Evolutionary conservation across 2,888 invertebrate genomes (phyloP).

Genomic region (Clivina fossor): DNA sequence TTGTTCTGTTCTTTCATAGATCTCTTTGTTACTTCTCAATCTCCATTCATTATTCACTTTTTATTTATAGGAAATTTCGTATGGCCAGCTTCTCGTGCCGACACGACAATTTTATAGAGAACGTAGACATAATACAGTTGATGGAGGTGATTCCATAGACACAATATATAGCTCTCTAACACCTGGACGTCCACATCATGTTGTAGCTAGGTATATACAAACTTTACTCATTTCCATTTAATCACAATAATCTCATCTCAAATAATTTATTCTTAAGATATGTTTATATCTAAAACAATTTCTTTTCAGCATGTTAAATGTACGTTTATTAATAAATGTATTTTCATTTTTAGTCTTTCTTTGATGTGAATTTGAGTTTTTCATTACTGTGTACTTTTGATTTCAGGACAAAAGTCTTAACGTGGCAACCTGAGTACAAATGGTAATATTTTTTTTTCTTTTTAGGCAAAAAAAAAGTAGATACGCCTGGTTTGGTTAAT

Average conservation of each 20-base stretch:
- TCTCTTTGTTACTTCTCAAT: no score
- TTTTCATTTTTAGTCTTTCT: conserved; percentile 19
- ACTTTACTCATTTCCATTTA: conserved; percentile 10
- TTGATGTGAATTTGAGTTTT: conserved; percentile 17
- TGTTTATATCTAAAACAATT: background rate
- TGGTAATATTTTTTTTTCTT: conserved; percentile 62
- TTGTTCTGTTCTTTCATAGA: no score
- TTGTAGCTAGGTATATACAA: conserved; percentile 57
- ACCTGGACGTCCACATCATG: conserved; percentile 52
- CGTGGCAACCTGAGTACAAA: conserved; percentile 81
- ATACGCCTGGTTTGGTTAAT: conserved; percentile 24
- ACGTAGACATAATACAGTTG: conserved; percentile 50
- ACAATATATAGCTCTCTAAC: conserved; percentile 13
- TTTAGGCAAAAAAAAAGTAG: conserved; percentile 20
- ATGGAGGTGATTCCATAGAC: conserved; percentile 44
- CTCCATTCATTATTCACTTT: conserved; percentile 38
- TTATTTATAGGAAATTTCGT: conserved; percentile 75
- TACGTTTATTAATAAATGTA: conserved; percentile 1
- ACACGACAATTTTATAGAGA: conserved; percentile 62
- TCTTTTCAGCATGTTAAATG: conserved; percentile 13
- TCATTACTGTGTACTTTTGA: conserved; percentile 49
- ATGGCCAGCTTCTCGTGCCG: conserved; percentile 80
- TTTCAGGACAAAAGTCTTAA: conserved; percentile 87
- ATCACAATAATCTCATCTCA: conserved; percentile 13
- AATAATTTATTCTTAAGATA: background rate